Base-by-base conservation (phyloP, 2,797 vertebrate genomes). In the Aulostomus chinensis region DNA sequence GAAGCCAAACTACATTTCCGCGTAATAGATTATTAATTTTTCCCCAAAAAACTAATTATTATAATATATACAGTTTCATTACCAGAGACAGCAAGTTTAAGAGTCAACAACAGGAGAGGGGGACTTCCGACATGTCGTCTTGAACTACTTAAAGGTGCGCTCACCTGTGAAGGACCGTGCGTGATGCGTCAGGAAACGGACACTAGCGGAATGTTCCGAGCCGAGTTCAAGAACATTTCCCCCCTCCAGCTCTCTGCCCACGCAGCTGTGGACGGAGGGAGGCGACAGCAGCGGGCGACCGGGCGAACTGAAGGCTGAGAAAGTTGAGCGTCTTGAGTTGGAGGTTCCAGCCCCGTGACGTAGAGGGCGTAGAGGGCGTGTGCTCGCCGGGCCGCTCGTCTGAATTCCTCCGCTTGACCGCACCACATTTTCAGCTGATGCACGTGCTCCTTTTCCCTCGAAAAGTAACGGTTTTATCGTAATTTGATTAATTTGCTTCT, bases 281-380 rank as follows among this genome's bases (percentile, higher is more conserved):
- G 12, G 51, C 13, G 58, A 53, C 52, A 14, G 46, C 25, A 1
- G 3, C 9, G 9, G 22, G 30, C 7, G n/a, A 12, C 4, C 17
- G 11, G 6, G 3, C 8, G 17, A 10, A 25, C 39, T 67, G 62
- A 17, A 32, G 26, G 5, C 2, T 17, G 2, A 10, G 4, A 3
- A 7, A 34, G 34, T 21, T 12, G 22, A 16, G 43, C 16, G 54
- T 49, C 53, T 31, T 22, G 9, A 11, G 39, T 34, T n/a, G 0
- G 21, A 52, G 18, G 45, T 38, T 2, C 16, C 15, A 20, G 40
- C 28, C 0, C 32, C 2, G 29, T 74, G 80, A 83, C 70, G 77
- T 26, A 34, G 40, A 51, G 73, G 70, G 72, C 58, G 82, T 68
- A n/a, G n/a, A n/a, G n/a, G n/a, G n/a, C n/a, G 51, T 7, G 33